Percentiles rank a stretch among this genome's conserved stretches.
These are phyloP conservation scores for Falco punctatus DNA, from an alignment of 2,113 vertebrate genomes.

Conservation along the genomic window DNA sequence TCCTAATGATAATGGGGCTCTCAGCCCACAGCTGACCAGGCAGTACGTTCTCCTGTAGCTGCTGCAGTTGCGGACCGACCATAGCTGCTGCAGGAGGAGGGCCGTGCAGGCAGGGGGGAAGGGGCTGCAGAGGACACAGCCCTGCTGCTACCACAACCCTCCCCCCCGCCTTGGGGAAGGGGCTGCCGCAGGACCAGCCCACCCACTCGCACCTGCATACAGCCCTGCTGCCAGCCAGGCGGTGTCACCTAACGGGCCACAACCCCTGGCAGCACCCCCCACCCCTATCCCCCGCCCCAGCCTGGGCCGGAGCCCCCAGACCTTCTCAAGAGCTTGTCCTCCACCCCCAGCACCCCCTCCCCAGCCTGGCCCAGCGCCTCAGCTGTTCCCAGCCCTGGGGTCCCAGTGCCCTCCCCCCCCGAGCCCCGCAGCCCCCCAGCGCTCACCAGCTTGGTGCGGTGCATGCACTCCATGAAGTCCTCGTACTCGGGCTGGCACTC, in stretches of 20 bases:
- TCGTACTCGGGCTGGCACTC: slow-evolving; percentile 89
- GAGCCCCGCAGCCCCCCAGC: no score
- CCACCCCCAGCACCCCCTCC: not conserved
- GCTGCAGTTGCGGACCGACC: not conserved
- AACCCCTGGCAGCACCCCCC: not conserved
- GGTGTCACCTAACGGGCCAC: rapidly evolving
- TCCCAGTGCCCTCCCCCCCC: not conserved
- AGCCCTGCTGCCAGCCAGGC: not conserved
- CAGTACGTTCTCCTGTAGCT: rapidly evolving
- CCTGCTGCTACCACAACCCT: not conserved
- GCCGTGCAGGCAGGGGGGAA: rapidly evolving
- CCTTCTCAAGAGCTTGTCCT: not conserved
- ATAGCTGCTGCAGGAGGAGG: not conserved
- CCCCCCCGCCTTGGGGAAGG: not conserved
- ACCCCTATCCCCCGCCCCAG: not conserved
- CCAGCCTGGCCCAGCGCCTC: not conserved
- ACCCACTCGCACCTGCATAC: rapidly evolving
- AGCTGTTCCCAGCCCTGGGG: not conserved
- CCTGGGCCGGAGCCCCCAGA: rapidly evolving
- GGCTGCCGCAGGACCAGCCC: not conserved
- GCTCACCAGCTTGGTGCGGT: slow-evolving; percentile 83
- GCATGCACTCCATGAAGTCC: slow-evolving; percentile 89
- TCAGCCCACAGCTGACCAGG: no score
- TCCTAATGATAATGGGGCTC: rapidly evolving
- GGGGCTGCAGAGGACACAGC: not conserved